A percentile compares a stretch with the other conserved stretches of the same genome.
These are phyloP conservation scores for Drosophila putrida DNA, from an alignment of 2,888 invertebrate species.

Conservation along the genomic window DNA sequence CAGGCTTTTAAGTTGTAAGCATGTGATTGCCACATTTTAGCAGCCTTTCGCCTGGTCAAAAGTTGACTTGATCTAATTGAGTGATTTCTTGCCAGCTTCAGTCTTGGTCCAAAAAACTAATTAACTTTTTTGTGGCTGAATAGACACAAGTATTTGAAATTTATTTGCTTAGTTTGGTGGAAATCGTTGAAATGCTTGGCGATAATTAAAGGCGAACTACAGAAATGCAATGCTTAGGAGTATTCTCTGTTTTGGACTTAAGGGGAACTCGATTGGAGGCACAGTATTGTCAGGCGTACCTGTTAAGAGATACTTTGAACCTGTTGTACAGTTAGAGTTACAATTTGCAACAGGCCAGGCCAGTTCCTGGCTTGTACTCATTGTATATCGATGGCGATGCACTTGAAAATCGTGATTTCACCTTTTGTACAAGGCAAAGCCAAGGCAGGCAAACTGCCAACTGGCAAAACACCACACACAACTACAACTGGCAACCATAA, in stretches of 20 bases:
- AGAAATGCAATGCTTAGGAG: conserved; percentile 30
- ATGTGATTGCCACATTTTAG: conserved; percentile 58
- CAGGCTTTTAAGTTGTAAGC: conserved; percentile 30
- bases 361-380: conserved; percentile 59
- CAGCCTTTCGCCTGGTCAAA: conserved; percentile 63
- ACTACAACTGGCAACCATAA: conserved; percentile 23
- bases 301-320: conserved; percentile 82
- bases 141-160: conserved; percentile 47
- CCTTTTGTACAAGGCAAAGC: conserved; percentile 70
- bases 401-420: conserved; percentile 82
- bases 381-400: conserved; percentile 81
- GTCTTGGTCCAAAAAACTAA: conserved; percentile 58
- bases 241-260: neutral
- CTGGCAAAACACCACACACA: conserved; percentile 43
- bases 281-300: conserved; percentile 70
- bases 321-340: conserved; percentile 83
- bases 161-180: conserved; percentile 68
- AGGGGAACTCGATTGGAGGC: neutral
- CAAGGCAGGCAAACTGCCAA: conserved; percentile 49
- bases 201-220: conserved; percentile 74
- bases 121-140: conserved; percentile 56
- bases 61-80: conserved; percentile 70
- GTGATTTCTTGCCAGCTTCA: conserved; percentile 66
- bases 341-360: conserved; percentile 73
- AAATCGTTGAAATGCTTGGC: conserved; percentile 77